These are phyloP conservation scores for Drosophila pseudotalamancana DNA, from an alignment of 2,888 invertebrate genomes.

Conservation along the genomic window DNA sequence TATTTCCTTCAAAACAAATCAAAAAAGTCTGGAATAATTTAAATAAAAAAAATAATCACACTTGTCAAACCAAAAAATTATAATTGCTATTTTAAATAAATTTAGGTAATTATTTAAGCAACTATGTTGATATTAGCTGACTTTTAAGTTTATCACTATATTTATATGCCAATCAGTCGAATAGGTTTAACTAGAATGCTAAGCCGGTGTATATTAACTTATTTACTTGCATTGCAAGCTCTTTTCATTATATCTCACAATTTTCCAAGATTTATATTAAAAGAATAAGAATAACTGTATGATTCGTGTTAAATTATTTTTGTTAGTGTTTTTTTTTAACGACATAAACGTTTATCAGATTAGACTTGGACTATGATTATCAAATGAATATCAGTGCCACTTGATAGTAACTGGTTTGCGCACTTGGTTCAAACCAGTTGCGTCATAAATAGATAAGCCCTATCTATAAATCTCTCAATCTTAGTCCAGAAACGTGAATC, in stretches of 20 bases:
- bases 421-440: conserved; percentile 39
- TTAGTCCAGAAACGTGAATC: not conserved
- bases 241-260: not conserved
- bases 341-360: conserved; percentile 7
- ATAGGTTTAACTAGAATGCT: too few species aligned
- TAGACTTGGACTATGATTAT: not conserved
- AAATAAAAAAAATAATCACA: not conserved
- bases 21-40: not conserved
- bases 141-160: too few species aligned
- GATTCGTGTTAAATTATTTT: conserved; percentile 1
- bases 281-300: conserved; percentile 2
- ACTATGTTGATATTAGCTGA: too few species aligned
- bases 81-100: too few species aligned
- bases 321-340: conserved; percentile 15
- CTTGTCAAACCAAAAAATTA: too few species aligned
- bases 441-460: conserved; percentile 56
- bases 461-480: conserved; percentile 4
- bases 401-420: conserved; percentile 53
- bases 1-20: conserved; percentile 16
- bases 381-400: conserved; percentile 9
- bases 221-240: too few species aligned
- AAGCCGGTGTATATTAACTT: too few species aligned
- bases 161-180: too few species aligned
- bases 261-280: not conserved
- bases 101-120: too few species aligned